phyloP scores from a whole-genome alignment of 2,888 invertebrate genomes.

The Bimastos eiseni region DNA sequence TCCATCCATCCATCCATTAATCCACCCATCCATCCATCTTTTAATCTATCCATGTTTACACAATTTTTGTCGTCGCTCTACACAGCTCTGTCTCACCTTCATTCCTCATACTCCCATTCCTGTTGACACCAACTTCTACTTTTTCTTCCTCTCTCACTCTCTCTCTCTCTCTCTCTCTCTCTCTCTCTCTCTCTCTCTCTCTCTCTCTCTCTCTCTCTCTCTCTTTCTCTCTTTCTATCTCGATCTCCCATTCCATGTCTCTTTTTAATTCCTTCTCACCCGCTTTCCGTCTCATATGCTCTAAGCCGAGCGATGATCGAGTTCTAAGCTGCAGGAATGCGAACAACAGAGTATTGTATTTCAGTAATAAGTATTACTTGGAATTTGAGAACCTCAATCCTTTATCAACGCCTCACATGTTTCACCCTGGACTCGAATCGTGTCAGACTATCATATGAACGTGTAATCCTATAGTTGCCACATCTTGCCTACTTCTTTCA shows the following conservation, averaged over 20 bases:
- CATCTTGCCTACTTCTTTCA: too few species aligned
- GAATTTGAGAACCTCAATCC: too few species aligned
- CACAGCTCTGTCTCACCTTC: neutral
- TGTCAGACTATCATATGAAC: too few species aligned
- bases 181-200: neutral
- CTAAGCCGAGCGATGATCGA: neutral
- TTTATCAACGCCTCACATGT: too few species aligned
- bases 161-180: neutral
- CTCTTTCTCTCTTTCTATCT: constrained; percentile 13
- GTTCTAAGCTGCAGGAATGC: too few species aligned
- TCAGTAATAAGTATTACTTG: too few species aligned
- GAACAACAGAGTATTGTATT: too few species aligned
- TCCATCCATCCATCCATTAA: neutral
- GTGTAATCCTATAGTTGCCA: too few species aligned
- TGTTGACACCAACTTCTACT: neutral
- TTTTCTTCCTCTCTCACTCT: neutral
- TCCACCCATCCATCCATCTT: neutral
- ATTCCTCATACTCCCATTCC: neutral
- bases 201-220: constrained; percentile 1
- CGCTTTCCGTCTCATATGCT: neutral
- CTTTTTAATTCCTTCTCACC: neutral
- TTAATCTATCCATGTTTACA: neutral
- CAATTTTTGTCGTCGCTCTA: neutral
- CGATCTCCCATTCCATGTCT: neutral
- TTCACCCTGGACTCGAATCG: too few species aligned